Evolutionary conservation across 53 echinoderm and acorn worm genomes (phyloP), one percentile per base, ranked within the genome.

Genomic region (Echinarachnius parma): DNA sequence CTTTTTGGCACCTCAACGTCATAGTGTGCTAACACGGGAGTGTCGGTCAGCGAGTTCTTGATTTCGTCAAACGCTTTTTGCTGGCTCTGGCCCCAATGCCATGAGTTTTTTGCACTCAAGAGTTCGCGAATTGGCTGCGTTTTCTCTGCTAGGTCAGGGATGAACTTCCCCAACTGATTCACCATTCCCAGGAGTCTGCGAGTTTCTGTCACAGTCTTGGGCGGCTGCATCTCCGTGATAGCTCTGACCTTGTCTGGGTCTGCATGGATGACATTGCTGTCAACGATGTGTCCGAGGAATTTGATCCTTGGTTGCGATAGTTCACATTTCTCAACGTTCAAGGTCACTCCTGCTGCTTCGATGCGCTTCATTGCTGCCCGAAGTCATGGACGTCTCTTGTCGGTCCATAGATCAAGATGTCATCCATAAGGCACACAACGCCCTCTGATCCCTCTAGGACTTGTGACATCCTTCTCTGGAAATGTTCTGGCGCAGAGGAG

Each of bases 131-230:
- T 26, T 20, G 82, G 82, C 48, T 78, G 61, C 7, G 78, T 87
- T 9, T 55, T 61, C 15, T 82, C 86, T 46, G 82, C 77, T 30
- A 87, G 33, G 10, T 70, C 62, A 0, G 82, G 78, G 1, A 82
- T 26, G 32, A 79, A 87, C 48, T 82, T 87, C 32, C 75, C 79
- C 2, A 82, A 62, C 28, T 87, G 88, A 24, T 87, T 83, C 1
- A 35, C 59, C 89, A 89, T 89, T 4, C 81, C 81, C 54, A 82
- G 39, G 58, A 82, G 78, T 13, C 82, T 31, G 32, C 56, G 54
- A 5, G 82, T 25, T 28, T 87, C 87, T 21, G 63, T 68, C 34
- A 82, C 22, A 54, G 62, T 82, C 2, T 45, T 56, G 26, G 68
- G 80, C 20, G 66, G 55, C 53, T 58, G 31, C 11, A 68, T 30